A percentile compares a stretch with the other conserved stretches of the same genome.
Evolutionary conservation across 1,140 invertebrate species (phyloP).

Genomic region (Brachionus plicatilis): DNA sequence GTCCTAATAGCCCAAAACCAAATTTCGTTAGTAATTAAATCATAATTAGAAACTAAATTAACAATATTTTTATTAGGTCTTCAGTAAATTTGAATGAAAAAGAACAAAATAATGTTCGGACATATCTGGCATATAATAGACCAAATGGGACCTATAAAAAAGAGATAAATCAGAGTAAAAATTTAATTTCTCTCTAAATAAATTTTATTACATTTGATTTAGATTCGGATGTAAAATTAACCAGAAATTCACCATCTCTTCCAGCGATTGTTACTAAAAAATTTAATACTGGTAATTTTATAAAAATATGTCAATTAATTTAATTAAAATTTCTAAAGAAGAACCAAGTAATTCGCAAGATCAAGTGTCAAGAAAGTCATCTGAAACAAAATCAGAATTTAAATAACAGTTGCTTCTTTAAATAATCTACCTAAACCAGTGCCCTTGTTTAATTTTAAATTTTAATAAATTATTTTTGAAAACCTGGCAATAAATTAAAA

Average conservation of each 20-base stretch:
- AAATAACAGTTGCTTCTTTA: neutral
- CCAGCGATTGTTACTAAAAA: neutral
- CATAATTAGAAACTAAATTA: neutral
- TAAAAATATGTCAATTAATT: neutral
- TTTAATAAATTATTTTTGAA: too few species aligned
- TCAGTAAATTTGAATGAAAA: neutral
- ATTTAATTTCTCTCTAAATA: neutral
- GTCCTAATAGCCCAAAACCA: conserved; percentile 56
- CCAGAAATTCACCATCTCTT: neutral
- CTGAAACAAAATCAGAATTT: neutral
- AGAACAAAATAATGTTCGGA: neutral
- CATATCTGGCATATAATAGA: neutral
- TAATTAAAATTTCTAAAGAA: neutral
- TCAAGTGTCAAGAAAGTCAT: neutral
- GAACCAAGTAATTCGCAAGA: neutral
- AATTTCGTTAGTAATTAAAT: conserved; percentile 46
- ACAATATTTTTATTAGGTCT: neutral
- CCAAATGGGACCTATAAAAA: neutral
- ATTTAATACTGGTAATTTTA: neutral
- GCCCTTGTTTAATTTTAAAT: neutral
- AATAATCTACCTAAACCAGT: neutral
- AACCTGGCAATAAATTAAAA: too few species aligned
- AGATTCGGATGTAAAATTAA: neutral
- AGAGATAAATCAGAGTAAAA: neutral
- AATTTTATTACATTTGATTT: neutral